Evolutionary conservation across 2,888 invertebrate species (phyloP).

Genomic region (Charanyca ferruginea): DNA sequence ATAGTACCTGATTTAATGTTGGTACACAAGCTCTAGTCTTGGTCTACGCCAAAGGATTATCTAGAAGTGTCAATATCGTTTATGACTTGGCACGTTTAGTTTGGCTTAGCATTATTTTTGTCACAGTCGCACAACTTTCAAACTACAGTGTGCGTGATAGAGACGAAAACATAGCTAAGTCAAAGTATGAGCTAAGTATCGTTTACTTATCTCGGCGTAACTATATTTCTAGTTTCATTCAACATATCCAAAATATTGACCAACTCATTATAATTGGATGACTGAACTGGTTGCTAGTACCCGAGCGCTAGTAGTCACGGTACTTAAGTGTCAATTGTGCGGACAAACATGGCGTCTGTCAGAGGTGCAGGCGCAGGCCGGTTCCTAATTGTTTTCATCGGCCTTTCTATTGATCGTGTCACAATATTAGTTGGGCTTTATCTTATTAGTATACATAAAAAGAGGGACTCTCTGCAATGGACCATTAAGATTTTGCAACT

Average conservation of each 20-base stretch:
- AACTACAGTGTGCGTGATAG: too few relatives aligned
- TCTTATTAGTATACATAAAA: slow-evolving; percentile 41
- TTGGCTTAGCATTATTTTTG: too few relatives aligned
- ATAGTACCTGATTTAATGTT: too few relatives aligned
- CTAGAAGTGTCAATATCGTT: too few relatives aligned
- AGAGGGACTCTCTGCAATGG: slow-evolving; percentile 11
- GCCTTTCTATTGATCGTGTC: slow-evolving; percentile 73
- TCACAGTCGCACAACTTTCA: too few relatives aligned
- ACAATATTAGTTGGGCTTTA: slow-evolving; percentile 40
- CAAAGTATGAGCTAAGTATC: too few relatives aligned
- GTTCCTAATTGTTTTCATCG: slow-evolving; percentile 75
- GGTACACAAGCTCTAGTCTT: too few relatives aligned
- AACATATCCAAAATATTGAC: slow-evolving; percentile 55
- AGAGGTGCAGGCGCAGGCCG: slow-evolving; percentile 60
- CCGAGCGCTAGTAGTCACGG: slow-evolving; percentile 71
- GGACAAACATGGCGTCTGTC: slow-evolving; percentile 65
- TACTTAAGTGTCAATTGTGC: slow-evolving; percentile 74
- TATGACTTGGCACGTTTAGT: too few relatives aligned
- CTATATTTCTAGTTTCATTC: background rate
- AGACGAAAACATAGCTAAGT: too few relatives aligned
- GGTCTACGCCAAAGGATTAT: too few relatives aligned
- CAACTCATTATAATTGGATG: slow-evolving; percentile 67
- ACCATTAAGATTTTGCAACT: background rate
- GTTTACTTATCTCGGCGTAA: too few relatives aligned
- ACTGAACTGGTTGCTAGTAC: slow-evolving; percentile 64